phyloP scores from a whole-genome alignment of 1,140 invertebrate genomes.

The Zaprionus tsacasi region DNA sequence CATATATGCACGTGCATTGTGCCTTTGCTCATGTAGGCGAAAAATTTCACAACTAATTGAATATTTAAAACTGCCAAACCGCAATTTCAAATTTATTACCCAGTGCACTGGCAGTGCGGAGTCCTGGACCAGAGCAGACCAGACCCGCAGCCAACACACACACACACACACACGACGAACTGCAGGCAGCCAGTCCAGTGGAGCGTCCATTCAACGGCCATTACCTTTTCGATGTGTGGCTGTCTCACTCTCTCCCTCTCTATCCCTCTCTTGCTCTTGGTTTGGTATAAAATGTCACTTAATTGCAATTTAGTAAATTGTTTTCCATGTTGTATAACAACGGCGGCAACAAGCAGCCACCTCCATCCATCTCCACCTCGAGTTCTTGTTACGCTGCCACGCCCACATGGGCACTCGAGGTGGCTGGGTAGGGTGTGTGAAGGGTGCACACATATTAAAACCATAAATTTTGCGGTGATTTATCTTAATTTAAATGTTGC shows the following conservation, averaged over 20 bases:
- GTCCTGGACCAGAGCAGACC: neutral
- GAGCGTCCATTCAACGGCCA: slow-evolving; percentile 53
- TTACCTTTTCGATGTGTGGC: slow-evolving; percentile 45
- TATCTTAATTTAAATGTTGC: slow-evolving; percentile 84
- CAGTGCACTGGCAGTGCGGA: slow-evolving; percentile 39
- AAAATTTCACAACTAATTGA: slow-evolving; percentile 83
- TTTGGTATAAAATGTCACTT: slow-evolving; percentile 82
- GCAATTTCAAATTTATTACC: slow-evolving; percentile 84
- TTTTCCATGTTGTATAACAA: slow-evolving; percentile 83
- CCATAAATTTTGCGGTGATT: slow-evolving; percentile 84
- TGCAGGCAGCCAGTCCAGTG: slow-evolving; percentile 17
- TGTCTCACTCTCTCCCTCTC: neutral
- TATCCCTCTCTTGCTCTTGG: slow-evolving; percentile 6
- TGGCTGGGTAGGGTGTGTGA: neutral
- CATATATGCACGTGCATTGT: slow-evolving; percentile 8
- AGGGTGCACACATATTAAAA: slow-evolving; percentile 72
- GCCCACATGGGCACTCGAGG: slow-evolving; percentile 8
- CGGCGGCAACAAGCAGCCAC: slow-evolving; percentile 69
- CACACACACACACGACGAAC: neutral
- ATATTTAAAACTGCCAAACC: slow-evolving; percentile 83
- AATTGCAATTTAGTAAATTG: slow-evolving; percentile 84
- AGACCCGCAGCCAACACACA: neutral
- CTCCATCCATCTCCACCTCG: neutral
- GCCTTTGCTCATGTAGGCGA: slow-evolving; percentile 52
- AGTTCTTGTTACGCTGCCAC: slow-evolving; percentile 14